Base-by-base conservation (phyloP, 2,113 vertebrate species). In the Halcyon malimbica region DNA sequence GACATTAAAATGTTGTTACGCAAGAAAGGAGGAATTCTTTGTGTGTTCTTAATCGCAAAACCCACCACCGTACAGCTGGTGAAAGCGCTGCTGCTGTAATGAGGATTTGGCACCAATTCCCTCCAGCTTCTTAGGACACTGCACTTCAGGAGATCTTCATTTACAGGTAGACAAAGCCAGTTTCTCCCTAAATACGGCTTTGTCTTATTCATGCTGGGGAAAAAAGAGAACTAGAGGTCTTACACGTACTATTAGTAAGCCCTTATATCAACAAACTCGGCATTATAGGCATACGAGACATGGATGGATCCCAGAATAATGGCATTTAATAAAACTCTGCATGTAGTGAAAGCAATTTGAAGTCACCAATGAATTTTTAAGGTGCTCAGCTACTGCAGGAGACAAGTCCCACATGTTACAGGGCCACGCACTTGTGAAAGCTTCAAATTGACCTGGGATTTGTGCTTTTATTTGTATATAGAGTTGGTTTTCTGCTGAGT, bases 1-100 rank as follows among this genome's bases (percentile, higher is more conserved):
- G 65, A 89, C 74, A 90, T 67, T 85, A 93, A 95, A 94, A 48
- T 90, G 56, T 87, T 83, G 81, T 83, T 96, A 82, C 83, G 54
- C 76, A 89, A 93, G 88, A 90, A 95, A 44, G 81, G 83, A 93
- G 69, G 64, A 84, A 69, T 62, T 77, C 89, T 83, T 57, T 80
- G 92, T 94, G 87, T 95, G 65, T 84, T 70, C 54, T 87, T 93
- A 71, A 76, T 69, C 89, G 65, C 83, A 80, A 63, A 71, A 60
- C 48, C 59, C 0, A 0, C 50, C 24, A 19, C 12, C 50, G 7
- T 24, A 10, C 33, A 46, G 57, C 35, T 56, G 44, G 8, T n/a
- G 53, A 81, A 41, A 71, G 20, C n/a, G 6, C n/a, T 28, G 2
- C 41, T 76, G 37, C 64, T 57, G 23, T 63, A 39, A 37, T 15